A percentile compares a stretch with the other conserved stretches of the same genome.
phyloP scores from a whole-genome alignment of 1,140 invertebrate species.

The Lysiphlebus fabarum region DNA sequence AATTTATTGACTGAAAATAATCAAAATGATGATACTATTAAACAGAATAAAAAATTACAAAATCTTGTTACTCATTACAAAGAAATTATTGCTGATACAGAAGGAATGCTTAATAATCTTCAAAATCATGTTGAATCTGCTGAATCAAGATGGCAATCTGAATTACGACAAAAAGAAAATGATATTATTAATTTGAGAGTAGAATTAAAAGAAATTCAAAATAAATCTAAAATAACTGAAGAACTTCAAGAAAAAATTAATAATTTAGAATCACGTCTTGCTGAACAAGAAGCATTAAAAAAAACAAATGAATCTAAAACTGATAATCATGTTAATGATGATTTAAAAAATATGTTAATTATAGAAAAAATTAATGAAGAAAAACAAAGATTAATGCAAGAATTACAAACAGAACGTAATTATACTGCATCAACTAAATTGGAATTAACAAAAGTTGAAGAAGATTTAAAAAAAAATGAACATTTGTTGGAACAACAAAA shows the following conservation, averaged over 20 bases:
- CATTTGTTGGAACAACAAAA: constrained; percentile 34
- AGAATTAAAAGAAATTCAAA: constrained; percentile 46
- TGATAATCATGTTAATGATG: constrained; percentile 22
- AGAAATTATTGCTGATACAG: constrained; percentile 71
- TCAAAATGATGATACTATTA: constrained; percentile 48
- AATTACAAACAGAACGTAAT: constrained; percentile 36
- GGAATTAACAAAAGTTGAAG: constrained; percentile 36
- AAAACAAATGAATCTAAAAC: constrained; percentile 23
- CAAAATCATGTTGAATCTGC: constrained; percentile 68
- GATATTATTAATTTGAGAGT: constrained; percentile 60
- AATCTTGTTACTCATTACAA: constrained; percentile 69
- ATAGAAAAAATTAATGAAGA: constrained; percentile 42
- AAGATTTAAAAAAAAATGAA: constrained; percentile 34
- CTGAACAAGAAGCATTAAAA: constrained; percentile 31
- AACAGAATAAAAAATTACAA: constrained; percentile 63
- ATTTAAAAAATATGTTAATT: constrained; percentile 24
- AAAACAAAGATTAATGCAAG: constrained; percentile 33
- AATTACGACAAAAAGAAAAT: constrained; percentile 61
- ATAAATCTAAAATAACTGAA: constrained; percentile 32
- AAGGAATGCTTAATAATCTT: constrained; percentile 66
- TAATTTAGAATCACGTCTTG: constrained; percentile 38
- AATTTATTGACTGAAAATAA: constrained; percentile 33
- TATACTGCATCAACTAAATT: constrained; percentile 33
- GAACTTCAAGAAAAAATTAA: constrained; percentile 36
- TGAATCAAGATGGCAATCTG: constrained; percentile 67